Evolutionary conservation across 2,888 invertebrate species (phyloP).

Genomic region (Drosophila nigricruria): DNA sequence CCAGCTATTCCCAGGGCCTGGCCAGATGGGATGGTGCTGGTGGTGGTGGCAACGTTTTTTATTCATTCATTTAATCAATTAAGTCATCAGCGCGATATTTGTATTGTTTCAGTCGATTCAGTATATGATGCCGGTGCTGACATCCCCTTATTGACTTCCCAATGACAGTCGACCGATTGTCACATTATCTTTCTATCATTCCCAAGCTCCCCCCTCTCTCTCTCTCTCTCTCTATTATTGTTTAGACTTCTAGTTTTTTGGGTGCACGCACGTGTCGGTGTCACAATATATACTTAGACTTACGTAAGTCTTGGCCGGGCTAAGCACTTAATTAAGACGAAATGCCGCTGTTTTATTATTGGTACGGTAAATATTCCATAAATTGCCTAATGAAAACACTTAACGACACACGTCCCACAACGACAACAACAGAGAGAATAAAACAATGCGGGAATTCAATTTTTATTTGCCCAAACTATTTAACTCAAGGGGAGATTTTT

Average conservation of each 20-base stretch:
- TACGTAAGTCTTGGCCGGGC: conserved; percentile 33
- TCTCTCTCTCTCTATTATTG: conserved; percentile 20
- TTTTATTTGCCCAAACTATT: conserved; percentile 61
- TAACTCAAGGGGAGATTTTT: conserved; percentile 46
- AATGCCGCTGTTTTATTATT: conserved; percentile 77
- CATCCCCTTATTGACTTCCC: conserved; percentile 66
- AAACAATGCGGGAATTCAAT: conserved; percentile 78
- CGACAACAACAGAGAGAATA: conserved; percentile 2
- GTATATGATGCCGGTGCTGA: conserved; percentile 39
- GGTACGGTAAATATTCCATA: conserved; percentile 74
- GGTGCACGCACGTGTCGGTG: conserved; percentile 51
- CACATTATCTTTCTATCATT: conserved; percentile 69
- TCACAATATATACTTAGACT: conserved; percentile 17
- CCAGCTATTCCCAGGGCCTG: conserved; percentile 37
- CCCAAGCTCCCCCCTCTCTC: conserved; percentile 30
- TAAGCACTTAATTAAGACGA: conserved; percentile 79
- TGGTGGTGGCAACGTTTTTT: conserved; percentile 71
- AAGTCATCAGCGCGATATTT: conserved; percentile 77
- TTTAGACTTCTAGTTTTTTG: conserved; percentile 28
- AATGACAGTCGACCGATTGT: conserved; percentile 68
- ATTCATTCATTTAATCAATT: conserved; percentile 83
- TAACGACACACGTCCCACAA: conserved; percentile 75
- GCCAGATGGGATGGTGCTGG: conserved; percentile 32
- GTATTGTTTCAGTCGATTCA: conserved; percentile 54
- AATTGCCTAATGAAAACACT: conserved; percentile 74